Base-by-base conservation (phyloP, 2,888 invertebrate genomes). In the Eupeodes luniger region DNA sequence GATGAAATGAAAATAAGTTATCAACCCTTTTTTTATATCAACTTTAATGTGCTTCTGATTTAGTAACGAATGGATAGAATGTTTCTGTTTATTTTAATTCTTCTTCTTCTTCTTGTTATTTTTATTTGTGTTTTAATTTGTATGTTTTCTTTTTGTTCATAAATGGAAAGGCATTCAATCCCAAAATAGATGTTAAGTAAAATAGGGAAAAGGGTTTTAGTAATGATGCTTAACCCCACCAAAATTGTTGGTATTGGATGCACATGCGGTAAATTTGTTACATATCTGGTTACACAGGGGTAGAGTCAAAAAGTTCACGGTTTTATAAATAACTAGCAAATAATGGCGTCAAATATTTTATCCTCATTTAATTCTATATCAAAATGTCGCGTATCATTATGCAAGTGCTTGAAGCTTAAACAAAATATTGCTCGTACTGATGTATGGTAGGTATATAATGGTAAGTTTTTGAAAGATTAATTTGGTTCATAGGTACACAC, bases 231-330 rank as follows among this genome's bases (percentile, higher is more conserved):
- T 82, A 77, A 62, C 53, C 76, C 84, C 78, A 88, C 85, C 78
- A 85, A 85, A 85, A 77, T 75, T 85, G 85, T 27, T 27, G 27
- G 27, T 85, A 88, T 88, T 88, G 69, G 77, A 78, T 81, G 62
- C 81, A 81, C 85, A 85, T 85, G 64, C 69, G 78, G 70, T 78
- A 81, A 78, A 85, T 78, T 88, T 87, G 72, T 57, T 67, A 19
- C 19, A 19, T 19, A 69, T 55, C 55, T 59, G 47, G 61, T 72
- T 59, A 59, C n/a, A 72, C 10, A 40, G 40, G 9, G 40, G 36
- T 7, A 36, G n/a, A 36, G 36, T 47, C 44, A 27, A 12, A 59
- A 59, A 19, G 27, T 57, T 34, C 47, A 47, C 40, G 59, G 3
- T 11, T 4, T 47, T 2, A 49, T 7, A 66, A 66, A 44, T 9